Base-by-base conservation (phyloP, 1,140 invertebrate genomes). In the Olivierus martensii region DNA sequence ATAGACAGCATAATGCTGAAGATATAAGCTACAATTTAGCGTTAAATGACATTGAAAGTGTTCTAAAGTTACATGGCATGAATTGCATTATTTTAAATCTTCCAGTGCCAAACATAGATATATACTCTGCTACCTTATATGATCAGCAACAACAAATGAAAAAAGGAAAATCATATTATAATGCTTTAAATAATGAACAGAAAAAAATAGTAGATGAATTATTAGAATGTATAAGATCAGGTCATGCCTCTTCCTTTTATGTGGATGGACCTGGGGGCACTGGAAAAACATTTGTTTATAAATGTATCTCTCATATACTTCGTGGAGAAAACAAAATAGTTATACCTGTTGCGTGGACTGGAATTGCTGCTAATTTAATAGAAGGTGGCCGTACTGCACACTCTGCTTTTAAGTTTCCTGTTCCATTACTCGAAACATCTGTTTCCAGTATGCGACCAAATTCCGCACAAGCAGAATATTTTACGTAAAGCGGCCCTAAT, bases 351-450 rank as follows among this genome's bases (percentile, higher is more conserved):
- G 49, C 49, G 10, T 45, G 10, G 11, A 51, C 49, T 2, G 49
- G 49, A 51, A 51, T 51, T 46, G 49, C 49, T 3, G 49, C 49
- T 6, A 48, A 45, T n/a, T 21, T 51, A 17, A 11, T 51, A 12
- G 4, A n/a, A 12, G 43, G 49, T 5, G 42, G 15, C 5, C 6
- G 49, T 9, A 51, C 49, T 11, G 5, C 5, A 6, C 49, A 51
- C 46, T 51, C 49, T 7, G 18, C 46, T 1, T 46, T 42, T 12
- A n/a, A n/a, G 39, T 22, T 51, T n/a, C 49, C 49, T n/a, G 44
- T 51, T 5, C 44, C 44, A n/a, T 4, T 51, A 0, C 4, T 21
- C 7, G 49, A 51, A n/a, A 51, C 49, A n/a, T 51, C 49, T 9
- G 10, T 43, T 18, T 43, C 41, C 6, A 17, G 10, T 2, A 0